phyloP scores from a whole-genome alignment of 2,113 vertebrate species.

The Epinephelus lanceolatus region DNA sequence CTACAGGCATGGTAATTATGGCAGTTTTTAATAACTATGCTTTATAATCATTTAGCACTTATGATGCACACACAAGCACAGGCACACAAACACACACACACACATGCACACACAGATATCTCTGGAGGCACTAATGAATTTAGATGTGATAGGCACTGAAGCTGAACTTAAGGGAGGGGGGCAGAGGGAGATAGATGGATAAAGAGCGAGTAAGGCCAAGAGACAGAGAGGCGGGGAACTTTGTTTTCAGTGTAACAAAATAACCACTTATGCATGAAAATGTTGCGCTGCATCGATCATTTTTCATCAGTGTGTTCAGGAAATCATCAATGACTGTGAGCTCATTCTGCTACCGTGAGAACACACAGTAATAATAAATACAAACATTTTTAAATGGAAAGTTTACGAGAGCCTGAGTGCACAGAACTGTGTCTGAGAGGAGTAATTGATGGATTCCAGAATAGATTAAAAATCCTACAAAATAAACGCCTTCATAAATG shows the following conservation, averaged over 20 bases:
- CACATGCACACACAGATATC: constrained; percentile 44
- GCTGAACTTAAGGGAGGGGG: constrained; percentile 73
- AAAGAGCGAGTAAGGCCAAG: constrained; percentile 52
- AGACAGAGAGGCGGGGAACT: constrained; percentile 53
- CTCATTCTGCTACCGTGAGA: not conserved
- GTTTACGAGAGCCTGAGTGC: not conserved
- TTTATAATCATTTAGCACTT: constrained; percentile 83
- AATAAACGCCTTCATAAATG: constrained; percentile 2
- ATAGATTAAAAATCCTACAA: not conserved
- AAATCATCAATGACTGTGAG: not conserved
- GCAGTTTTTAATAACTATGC: constrained; percentile 82
- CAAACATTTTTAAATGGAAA: not conserved
- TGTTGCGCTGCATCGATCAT: constrained; percentile 26
- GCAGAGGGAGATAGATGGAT: constrained; percentile 67
- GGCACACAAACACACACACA: constrained; percentile 28
- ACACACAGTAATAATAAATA: not conserved
- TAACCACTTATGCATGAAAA: constrained; percentile 51
- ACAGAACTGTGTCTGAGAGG: not conserved
- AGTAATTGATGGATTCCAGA: not conserved
- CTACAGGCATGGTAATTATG: constrained; percentile 80
- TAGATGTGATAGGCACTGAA: constrained; percentile 82
- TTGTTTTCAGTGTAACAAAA: constrained; percentile 54
- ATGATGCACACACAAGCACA: constrained; percentile 54
- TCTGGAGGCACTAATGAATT: constrained; percentile 82
- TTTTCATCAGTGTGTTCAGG: constrained; percentile 39